Evolutionary conservation across 1,140 invertebrate genomes (phyloP), one percentile per base, ranked within the genome.

Genomic region (Lineus longissimus): DNA sequence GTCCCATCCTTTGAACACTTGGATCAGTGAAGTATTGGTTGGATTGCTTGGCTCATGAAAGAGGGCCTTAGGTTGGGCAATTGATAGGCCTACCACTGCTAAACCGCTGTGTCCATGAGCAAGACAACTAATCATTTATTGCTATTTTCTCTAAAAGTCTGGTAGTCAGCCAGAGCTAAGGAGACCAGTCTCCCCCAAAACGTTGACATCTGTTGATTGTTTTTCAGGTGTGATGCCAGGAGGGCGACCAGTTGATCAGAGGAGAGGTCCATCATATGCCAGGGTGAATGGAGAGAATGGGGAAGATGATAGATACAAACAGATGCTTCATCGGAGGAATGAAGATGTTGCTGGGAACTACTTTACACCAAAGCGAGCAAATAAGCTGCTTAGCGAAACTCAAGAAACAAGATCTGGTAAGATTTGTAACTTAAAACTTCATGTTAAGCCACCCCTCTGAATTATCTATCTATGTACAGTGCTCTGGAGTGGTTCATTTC

Each of bases 291-390:
- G 78, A 36, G 74, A 76, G 22, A 73, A 77, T 41, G 72, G 78
- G 27, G 74, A 78, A 60, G 70, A 79, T 51, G 79, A 80, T 59
- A 70, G 72, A 51, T 70, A 81, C 29, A 73, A 73, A 61, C 79
- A 81, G 86, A 86, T 86, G 73, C 78, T 88, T 27, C n/a, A 27
- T 36, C 85, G 86, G 63, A 78, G 81, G 63, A 84, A 81, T 47
- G 85, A 89, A 66, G 86, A 90, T 67, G 84, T 89, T 40, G 86
- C 87, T n/a, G 85, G 85, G 1, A 88, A 84, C 68, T 91, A 90
- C 75, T 90, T 91, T 72, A 87, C 88, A 74, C 87, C 87, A 2
- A 87, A 85, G 76, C 70, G 88, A 70, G 85, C 87, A 17, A 83
- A 83, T 13, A 85, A 88, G 72, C 68, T 87, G 15, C 73, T 89